Evolutionary conservation across 2,888 invertebrate genomes (phyloP), one percentile per base, ranked within the genome.

Genomic region (Drosophila kuntzei): DNA sequence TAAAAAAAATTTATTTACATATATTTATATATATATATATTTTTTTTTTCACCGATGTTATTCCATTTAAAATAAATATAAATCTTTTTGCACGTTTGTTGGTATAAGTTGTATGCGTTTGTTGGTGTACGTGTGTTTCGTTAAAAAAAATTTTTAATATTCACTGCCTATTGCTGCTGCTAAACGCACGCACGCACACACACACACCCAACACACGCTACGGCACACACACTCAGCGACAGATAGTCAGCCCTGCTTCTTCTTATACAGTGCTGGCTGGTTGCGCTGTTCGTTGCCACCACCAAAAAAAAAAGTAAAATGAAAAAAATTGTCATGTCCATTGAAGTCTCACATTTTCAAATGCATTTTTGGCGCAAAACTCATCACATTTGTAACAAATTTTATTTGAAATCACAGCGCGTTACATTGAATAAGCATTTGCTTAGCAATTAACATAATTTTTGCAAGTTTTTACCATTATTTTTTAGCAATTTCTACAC

Each of bases 311-410:
- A 60, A 76, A 70, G 44, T 46, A 54, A 76, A 68, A 65, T 61
- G 51, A 64, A 67, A 51, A 87, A 67, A 61, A 57, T 69, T 74
- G 74, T 87, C 86, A 82, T 89, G 87, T 80, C 89, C 89, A 90
- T 80, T 83, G 87, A 80, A 90, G 89, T 89, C 89, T 83, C 85
- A 82, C 80, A 87, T 87, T 90, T 91, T 90, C 77, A 89, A 82
- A 76, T 77, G 72, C 76, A 83, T 76, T 90, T 90, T 87, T 73
- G 71, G 58, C 74, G 74, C 78, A 68, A 76, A 82, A 85, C 65
- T 73, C 72, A 22, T 59, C 41, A 53, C 60, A 74, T 71, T 84
- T 83, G 55, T 55, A 32, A 37, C 22, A 50, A 80, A 76, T 82
- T 87, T 85, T 59, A 80, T 49, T 58, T 50, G 58, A 61, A 80